Base-by-base conservation (phyloP, 2,113 vertebrate genomes). In the Glareola pratincola region DNA sequence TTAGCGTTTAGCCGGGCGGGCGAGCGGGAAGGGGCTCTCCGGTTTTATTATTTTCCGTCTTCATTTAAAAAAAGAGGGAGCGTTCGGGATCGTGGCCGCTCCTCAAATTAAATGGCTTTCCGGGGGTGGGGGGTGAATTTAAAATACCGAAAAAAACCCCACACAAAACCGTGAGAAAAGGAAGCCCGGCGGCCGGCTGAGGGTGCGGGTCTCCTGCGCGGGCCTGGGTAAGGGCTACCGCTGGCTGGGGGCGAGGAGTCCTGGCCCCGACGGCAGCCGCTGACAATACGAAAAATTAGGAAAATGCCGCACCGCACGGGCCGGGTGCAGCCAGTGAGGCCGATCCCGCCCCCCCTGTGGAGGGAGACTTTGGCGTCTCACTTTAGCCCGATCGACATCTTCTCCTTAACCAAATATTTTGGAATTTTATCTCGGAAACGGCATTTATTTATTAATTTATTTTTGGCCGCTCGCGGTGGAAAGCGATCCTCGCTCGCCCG, bases 221-320 rank as follows among this genome's bases (percentile, higher is more conserved):
- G 64, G 29, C 3, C 10, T 1, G 19, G 50, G 43, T 4, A 2
- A 8, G 1, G 2, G 53, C 27, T 8, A 2, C 26, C 30, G 4
- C 12, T 6, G 39, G 34, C 36, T 16, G 9, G 26, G 3, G 6
- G 37, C 45, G 1, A 34, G 15, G 13, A 4, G 21, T 1, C 14
- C 30, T 19, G 56, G 6, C 43, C 43, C 19, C 2, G 1, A 1
- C 1, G 1, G 4, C 66, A 4, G 43, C 50, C 27, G 13, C 54
- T 12, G n/a, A n/a, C 23, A 1, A 2, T 11, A 43, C 4, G 2
- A 15, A 41, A 10, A 4, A 59, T 9, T 59, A 23, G 21, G 57
- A 59, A 59, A 36, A 59, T 14, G n/a, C 34, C 23, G 22, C 34
- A 36, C 36, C 11, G 11, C 7, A 36, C 8, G 14, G 59, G 13